These are phyloP conservation scores for Drosophila baimaii DNA, from an alignment of 1,140 invertebrate genomes.

Conservation along the genomic window DNA sequence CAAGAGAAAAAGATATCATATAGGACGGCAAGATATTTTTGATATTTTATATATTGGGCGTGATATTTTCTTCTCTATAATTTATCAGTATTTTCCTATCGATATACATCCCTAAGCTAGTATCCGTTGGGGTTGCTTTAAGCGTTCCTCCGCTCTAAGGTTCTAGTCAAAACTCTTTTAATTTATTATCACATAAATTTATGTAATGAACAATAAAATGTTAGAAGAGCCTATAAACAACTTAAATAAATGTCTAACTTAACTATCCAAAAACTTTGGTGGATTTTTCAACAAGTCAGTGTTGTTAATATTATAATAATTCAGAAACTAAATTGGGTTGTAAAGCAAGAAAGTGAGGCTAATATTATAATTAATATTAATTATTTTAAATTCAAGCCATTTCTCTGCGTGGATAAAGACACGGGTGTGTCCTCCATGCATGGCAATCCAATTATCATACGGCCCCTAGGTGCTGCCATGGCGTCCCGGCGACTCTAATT, in stretches of 20 bases:
- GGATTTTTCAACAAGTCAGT: too few species aligned
- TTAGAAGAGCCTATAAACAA: neutral
- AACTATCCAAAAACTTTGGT: too few species aligned
- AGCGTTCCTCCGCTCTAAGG: neutral
- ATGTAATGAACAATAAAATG: neutral
- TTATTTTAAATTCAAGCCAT: neutral
- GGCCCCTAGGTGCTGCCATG: conserved; percentile 64
- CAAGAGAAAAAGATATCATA: too few species aligned
- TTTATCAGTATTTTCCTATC: too few species aligned
- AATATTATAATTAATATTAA: neutral
- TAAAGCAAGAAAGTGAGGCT: too few species aligned
- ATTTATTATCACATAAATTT: neutral
- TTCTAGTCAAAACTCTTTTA: neutral
- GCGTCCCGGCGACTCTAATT: conserved; percentile 62
- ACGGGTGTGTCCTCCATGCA: conserved; percentile 58
- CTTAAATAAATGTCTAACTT: too few species aligned
- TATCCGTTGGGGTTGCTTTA: too few species aligned
- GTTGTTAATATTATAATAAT: neutral
- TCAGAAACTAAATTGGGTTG: neutral
- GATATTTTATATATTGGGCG: too few species aligned
- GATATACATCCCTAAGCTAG: too few species aligned
- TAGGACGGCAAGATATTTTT: too few species aligned
- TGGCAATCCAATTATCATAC: conserved; percentile 79
- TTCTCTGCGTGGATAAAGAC: conserved; percentile 8
- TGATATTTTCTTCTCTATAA: too few species aligned